Evolutionary conservation across 2,888 invertebrate genomes (phyloP).

Genomic region (Netelia melanura): DNA sequence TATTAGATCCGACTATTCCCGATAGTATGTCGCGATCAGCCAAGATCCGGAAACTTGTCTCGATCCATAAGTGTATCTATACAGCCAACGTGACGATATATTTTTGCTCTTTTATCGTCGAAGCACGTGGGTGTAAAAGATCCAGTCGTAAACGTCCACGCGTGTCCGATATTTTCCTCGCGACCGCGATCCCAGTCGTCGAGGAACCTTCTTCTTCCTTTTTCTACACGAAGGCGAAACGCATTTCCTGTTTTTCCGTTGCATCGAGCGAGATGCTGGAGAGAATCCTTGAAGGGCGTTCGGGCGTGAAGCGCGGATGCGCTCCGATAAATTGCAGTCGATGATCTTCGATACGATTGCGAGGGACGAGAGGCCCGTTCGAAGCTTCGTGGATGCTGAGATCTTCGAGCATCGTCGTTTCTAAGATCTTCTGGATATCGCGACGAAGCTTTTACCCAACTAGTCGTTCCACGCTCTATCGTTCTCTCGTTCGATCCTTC

Average conservation of each 20-base stretch:
- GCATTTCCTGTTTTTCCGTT: conserved; percentile 9
- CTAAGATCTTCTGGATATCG: background rate
- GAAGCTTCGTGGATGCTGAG: conserved; percentile 2
- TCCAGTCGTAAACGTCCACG: conserved; percentile 15
- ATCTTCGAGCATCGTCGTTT: background rate
- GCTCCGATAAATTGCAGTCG: conserved; percentile 62
- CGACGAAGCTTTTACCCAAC: background rate
- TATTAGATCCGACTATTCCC: conserved; percentile 14
- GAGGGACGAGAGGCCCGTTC: conserved; percentile 7
- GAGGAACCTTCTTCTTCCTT: conserved; percentile 10
- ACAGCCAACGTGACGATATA: too few relatives aligned
- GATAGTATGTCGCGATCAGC: conserved; percentile 39
- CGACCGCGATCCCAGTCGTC: background rate
- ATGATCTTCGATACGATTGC: conserved; percentile 58
- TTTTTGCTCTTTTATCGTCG: conserved; percentile 6
- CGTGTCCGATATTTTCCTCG: background rate
- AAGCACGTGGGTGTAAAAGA: background rate
- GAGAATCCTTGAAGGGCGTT: conserved; percentile 47
- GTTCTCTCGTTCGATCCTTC: background rate
- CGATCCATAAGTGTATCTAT: too few relatives aligned
- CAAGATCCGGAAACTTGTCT: conserved; percentile 27
- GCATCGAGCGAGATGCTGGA: conserved; percentile 18
- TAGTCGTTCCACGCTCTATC: background rate
- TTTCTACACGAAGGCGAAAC: background rate
- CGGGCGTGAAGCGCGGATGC: conserved; percentile 54